These are phyloP conservation scores for Melitaea cinxia DNA, from an alignment of 1,140 invertebrate species.

Conservation along the genomic window DNA sequence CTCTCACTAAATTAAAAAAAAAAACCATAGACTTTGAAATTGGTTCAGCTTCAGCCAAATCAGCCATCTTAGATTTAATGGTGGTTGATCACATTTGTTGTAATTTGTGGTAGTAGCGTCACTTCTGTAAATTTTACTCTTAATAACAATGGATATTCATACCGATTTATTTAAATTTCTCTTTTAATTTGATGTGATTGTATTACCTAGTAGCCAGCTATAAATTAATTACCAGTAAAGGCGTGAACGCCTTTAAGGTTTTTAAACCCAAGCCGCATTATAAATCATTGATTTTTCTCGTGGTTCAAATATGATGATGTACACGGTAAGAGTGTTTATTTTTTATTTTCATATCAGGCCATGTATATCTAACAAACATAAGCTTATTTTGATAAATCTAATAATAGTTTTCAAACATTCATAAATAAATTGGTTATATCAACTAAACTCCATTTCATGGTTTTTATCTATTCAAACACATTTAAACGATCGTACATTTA, in stretches of 20 bases:
- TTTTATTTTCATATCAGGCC: conserved; percentile 2
- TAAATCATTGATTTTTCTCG: conserved; percentile 53
- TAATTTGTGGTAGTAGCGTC: conserved; percentile 22
- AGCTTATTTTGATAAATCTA: background rate
- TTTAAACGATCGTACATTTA: no score
- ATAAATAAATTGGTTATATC: no score
- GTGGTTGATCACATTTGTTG: conserved; percentile 47
- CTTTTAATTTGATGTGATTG: background rate
- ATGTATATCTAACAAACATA: background rate
- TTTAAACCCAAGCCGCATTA: conserved; percentile 34
- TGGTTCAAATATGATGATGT: conserved; percentile 68
- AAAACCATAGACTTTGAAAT: no score
- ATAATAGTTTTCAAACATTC: conserved; percentile 4
- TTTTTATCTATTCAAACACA: no score
- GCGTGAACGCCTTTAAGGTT: conserved; percentile 9
- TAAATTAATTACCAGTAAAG: background rate
- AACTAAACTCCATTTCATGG: no score
- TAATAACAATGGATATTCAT: conserved; percentile 7
- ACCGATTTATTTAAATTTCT: background rate
- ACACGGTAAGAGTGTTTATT: conserved; percentile 71
- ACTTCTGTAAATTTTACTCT: background rate
- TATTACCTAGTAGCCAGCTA: background rate
- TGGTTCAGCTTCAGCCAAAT: no score
- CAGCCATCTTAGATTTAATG: conserved; percentile 48
- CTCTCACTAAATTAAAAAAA: no score